Conservation (phyloP, 2,113 vertebrate genomes). For the Scartelaos histophorus region DNA sequence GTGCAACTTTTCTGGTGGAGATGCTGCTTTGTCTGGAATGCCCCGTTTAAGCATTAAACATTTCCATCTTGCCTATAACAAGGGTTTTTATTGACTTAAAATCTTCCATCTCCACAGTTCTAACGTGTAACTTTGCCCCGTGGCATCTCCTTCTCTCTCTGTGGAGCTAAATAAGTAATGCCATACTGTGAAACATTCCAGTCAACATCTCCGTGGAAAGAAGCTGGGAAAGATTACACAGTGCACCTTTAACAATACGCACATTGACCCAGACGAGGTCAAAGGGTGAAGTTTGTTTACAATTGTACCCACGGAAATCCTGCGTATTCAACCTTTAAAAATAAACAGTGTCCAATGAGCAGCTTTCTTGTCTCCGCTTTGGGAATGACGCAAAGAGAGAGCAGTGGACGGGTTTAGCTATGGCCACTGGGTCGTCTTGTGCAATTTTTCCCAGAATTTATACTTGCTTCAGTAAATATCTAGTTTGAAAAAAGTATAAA, state of each 20-base stretch:
- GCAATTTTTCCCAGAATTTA: no score
- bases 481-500: no score
- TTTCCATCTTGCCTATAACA: no score
- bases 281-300: not conserved
- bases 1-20: no score
- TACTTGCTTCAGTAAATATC: no score
- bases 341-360: not conserved
- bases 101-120: no score
- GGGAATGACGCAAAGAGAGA: not conserved
- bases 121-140: no score
- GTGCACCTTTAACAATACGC: not conserved
- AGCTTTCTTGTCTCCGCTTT: conserved; percentile 6
- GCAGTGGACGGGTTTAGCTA: not conserved
- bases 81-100: no score
- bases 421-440: conserved; percentile 39
- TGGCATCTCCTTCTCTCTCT: no score
- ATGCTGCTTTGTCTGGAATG: no score
- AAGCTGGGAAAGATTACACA: not conserved
- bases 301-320: not conserved
- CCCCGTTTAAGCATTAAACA: no score
- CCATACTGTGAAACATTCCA: not conserved
- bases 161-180: not conserved
- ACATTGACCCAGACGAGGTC: not conserved
- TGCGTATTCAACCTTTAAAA: conserved; percentile 4
- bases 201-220: not conserved